Evolutionary conservation across 1,140 invertebrate species (phyloP).

Genomic region (Glossosoma conforme): DNA sequence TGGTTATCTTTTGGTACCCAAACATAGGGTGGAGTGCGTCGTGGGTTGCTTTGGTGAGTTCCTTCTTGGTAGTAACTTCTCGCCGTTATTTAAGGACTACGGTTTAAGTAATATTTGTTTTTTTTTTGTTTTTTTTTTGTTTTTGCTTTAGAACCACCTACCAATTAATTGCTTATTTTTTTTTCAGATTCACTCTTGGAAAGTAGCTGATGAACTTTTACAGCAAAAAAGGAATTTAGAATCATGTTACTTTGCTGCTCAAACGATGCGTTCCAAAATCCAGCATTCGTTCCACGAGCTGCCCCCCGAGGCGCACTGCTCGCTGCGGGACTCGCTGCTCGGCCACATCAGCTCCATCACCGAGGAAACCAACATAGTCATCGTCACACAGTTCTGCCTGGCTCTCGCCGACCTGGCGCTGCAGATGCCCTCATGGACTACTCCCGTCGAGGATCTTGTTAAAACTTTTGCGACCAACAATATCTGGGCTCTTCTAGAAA

Average conservation of each 20-base stretch:
- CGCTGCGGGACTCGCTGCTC: slow-evolving; percentile 86
- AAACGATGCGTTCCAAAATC: slow-evolving; percentile 95
- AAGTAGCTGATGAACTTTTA: slow-evolving; percentile 88
- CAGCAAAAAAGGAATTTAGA: slow-evolving; percentile 80
- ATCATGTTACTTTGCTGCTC: slow-evolving; percentile 95
- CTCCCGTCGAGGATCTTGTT: slow-evolving; percentile 81
- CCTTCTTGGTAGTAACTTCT: no score
- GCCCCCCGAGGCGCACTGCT: slow-evolving; percentile 75
- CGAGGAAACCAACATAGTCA: slow-evolving; percentile 73
- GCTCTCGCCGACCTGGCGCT: slow-evolving; percentile 89
- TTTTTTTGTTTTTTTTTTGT: no score
- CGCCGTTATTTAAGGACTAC: background rate
- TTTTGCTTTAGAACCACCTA: slow-evolving; percentile 29
- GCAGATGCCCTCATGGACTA: slow-evolving; percentile 91
- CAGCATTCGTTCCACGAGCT: slow-evolving; percentile 92
- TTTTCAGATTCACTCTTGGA: slow-evolving; percentile 86
- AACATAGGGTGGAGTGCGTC: no score
- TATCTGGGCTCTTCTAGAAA: slow-evolving; percentile 80
- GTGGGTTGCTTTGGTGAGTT: no score
- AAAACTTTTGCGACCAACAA: slow-evolving; percentile 61
- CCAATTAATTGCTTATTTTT: slow-evolving; percentile 13
- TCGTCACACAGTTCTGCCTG: slow-evolving; percentile 88
- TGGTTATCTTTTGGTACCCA: no score
- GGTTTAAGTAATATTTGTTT: background rate
- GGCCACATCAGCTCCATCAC: slow-evolving; percentile 83